Conservation (phyloP, 2,888 invertebrate genomes). For the Endotricha flammealis region DNA sequence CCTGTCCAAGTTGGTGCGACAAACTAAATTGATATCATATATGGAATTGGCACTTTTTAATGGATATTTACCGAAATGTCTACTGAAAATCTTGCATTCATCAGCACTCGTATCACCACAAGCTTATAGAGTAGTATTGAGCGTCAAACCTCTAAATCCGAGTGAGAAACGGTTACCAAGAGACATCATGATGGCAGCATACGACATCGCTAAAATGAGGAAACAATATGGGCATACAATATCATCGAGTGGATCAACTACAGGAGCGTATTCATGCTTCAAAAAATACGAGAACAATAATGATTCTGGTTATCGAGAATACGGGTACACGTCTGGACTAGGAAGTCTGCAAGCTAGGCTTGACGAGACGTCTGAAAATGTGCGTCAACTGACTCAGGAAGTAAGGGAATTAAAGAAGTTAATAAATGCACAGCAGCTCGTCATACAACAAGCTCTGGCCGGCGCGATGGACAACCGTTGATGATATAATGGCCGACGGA, state of each 20-base stretch:
- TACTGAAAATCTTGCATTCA: slow-evolving; percentile 85
- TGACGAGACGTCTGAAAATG: slow-evolving; percentile 83
- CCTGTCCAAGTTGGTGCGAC: slow-evolving; percentile 88
- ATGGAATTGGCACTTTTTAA: slow-evolving; percentile 90
- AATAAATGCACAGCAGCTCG: slow-evolving; percentile 71
- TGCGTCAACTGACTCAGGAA: slow-evolving; percentile 82
- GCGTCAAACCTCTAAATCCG: slow-evolving; percentile 90
- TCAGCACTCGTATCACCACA: slow-evolving; percentile 89
- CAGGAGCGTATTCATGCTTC: slow-evolving; percentile 81
- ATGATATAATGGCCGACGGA: slow-evolving; percentile 61
- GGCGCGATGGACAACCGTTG: slow-evolving; percentile 63
- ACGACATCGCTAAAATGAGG: slow-evolving; percentile 86
- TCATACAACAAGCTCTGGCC: slow-evolving; percentile 69
- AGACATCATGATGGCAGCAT: slow-evolving; percentile 88
- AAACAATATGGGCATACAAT: slow-evolving; percentile 84
- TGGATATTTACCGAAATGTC: slow-evolving; percentile 86
- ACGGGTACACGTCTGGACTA: slow-evolving; percentile 76
- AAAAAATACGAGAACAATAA: slow-evolving; percentile 82
- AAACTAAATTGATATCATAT: slow-evolving; percentile 91
- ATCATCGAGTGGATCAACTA: slow-evolving; percentile 81
- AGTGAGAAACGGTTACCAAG: slow-evolving; percentile 88
- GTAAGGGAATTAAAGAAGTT: slow-evolving; percentile 82
- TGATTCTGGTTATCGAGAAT: slow-evolving; percentile 69
- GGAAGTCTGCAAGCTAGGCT: slow-evolving; percentile 80
- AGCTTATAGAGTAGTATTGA: slow-evolving; percentile 88